Percentiles rank a stretch among this genome's conserved stretches.
These are phyloP conservation scores for Aleiodes alternator DNA, from an alignment of 2,888 invertebrate genomes.

Conservation along the genomic window DNA sequence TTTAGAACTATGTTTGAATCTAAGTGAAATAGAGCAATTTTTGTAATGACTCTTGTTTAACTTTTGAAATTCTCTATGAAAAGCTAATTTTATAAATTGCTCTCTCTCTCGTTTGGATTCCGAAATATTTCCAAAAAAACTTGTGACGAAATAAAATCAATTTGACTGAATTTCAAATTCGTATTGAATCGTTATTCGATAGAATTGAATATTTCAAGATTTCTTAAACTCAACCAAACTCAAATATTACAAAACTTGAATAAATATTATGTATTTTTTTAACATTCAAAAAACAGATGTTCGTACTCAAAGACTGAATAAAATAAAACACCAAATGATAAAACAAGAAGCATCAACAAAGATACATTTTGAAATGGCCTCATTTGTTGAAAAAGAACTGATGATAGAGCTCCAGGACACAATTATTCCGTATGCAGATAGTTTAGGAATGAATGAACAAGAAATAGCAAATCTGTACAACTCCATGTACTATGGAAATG, in stretches of 20 bases:
- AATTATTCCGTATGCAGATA: constrained; percentile 86
- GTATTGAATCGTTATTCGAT: no score
- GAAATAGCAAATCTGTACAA: constrained; percentile 87
- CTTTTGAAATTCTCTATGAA: no score
- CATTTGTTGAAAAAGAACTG: constrained; percentile 85
- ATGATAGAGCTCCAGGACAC: constrained; percentile 81
- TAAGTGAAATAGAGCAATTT: no score
- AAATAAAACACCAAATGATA: constrained; percentile 82
- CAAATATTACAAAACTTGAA: neutral
- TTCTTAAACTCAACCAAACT: neutral
- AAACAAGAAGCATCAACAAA: constrained; percentile 79
- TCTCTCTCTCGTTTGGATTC: no score
- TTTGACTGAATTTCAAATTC: no score
- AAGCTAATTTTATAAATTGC: no score
- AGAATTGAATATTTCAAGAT: neutral
- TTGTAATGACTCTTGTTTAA: no score
- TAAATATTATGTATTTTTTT: neutral
- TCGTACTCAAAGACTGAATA: constrained; percentile 80
- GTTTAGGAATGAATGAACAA: constrained; percentile 93
- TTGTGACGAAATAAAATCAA: no score
- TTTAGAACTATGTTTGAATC: no score
- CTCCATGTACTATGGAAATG: constrained; percentile 82
- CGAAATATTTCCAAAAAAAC: no score
- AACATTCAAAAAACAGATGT: constrained; percentile 76
- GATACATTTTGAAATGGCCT: constrained; percentile 92